Percentiles rank a stretch among this genome's conserved stretches.
Evolutionary conservation across 2,888 invertebrate genomes (phyloP).

Genomic region (Coenonympha glycerion): DNA sequence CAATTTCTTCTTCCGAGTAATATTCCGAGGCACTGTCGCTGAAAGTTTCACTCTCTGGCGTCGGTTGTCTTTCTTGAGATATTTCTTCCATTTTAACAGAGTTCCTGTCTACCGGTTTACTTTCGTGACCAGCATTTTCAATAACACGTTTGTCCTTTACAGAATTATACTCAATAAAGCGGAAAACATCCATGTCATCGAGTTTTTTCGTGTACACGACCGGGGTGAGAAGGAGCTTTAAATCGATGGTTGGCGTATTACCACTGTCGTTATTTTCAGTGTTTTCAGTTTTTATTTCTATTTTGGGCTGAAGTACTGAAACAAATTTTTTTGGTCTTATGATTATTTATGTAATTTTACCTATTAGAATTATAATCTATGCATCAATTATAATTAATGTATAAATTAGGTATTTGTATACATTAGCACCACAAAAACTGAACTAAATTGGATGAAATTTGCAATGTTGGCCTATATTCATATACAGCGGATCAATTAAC

Average conservation of each 20-base stretch:
- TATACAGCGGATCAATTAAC: no score
- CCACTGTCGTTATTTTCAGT: constrained; percentile 13
- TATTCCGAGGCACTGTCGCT: constrained; percentile 12
- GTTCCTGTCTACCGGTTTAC: constrained; percentile 42
- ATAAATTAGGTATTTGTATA: no score
- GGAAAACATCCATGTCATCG: constrained; percentile 50
- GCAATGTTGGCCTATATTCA: no score
- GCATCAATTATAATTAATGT: no score
- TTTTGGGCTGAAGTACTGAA: constrained; percentile 21
- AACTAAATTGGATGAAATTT: no score
- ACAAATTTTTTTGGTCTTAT: constrained; percentile 16
- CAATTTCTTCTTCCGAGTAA: constrained; percentile 9
- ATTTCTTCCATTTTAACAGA: constrained; percentile 27
- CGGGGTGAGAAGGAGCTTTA: constrained; percentile 56
- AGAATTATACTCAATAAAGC: constrained; percentile 31
- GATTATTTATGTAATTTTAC: constrained; percentile 22
- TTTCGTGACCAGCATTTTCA: constrained; percentile 43
- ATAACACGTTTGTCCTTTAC: constrained; percentile 40
- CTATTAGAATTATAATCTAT: no score
- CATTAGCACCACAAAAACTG: no score
- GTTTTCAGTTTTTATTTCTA: constrained; percentile 10
- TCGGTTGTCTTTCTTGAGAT: background rate
- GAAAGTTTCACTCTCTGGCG: background rate
- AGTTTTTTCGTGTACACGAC: constrained; percentile 53
- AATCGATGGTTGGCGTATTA: constrained; percentile 43